Conservation (phyloP, 2,797 vertebrate genomes). For the Lates japonicus region DNA sequence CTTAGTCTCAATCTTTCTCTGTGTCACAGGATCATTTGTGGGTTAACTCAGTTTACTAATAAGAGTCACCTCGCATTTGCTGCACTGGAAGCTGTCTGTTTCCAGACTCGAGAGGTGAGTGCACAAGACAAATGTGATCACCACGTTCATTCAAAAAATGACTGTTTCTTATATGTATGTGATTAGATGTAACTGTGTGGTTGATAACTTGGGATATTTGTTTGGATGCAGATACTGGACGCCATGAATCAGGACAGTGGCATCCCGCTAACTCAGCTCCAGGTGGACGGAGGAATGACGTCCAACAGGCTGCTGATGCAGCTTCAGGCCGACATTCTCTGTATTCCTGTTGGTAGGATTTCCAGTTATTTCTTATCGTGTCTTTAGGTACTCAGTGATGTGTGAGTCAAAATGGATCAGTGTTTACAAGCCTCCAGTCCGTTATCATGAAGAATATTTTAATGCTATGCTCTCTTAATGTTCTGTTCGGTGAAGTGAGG, state of each 20-base stretch:
- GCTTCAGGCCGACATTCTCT: slow-evolving; percentile 97
- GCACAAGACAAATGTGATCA: neutral
- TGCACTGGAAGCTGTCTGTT: slow-evolving; percentile 96
- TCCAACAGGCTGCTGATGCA: slow-evolving; percentile 96
- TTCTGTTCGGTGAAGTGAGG: no score
- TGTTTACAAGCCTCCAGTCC: no score
- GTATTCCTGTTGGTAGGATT: slow-evolving; percentile 95
- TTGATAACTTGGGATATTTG: neutral
- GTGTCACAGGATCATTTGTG: slow-evolving; percentile 93
- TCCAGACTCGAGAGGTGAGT: slow-evolving; percentile 96
- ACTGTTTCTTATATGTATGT: neutral
- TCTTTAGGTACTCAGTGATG: neutral
- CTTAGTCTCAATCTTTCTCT: slow-evolving; percentile 38
- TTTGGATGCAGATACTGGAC: slow-evolving; percentile 90
- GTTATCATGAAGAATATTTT: no score
- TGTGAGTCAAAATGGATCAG: neutral
- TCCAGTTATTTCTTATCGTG: fast-evolving
- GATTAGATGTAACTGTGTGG: neutral
- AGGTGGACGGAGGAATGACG: slow-evolving; percentile 99
- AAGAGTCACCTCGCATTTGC: slow-evolving; percentile 96
- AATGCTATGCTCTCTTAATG: no score
- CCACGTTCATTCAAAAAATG: no score
- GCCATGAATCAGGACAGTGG: slow-evolving; percentile 98
- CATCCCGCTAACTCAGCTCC: slow-evolving; percentile 93
- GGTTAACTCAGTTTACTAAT: slow-evolving; percentile 98